These are phyloP conservation scores for Suncus etruscus DNA, from an alignment of 2,113 vertebrate genomes.

Conservation along the genomic window DNA sequence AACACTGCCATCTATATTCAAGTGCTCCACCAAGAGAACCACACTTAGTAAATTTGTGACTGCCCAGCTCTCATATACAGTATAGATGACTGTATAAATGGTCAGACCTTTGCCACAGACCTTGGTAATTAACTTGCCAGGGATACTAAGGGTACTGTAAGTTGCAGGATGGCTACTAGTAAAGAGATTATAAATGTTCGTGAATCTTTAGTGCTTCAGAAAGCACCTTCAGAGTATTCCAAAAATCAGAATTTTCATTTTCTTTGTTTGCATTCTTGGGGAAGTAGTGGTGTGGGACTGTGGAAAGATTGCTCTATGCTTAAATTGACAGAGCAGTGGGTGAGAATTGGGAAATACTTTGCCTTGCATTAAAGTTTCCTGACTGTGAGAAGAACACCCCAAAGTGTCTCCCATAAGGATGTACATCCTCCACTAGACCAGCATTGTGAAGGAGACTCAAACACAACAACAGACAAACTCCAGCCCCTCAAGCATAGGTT, in stretches of 20 bases:
- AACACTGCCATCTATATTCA: neutral
- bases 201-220: neutral
- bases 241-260: neutral
- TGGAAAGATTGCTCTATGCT: neutral
- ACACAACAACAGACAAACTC: neutral
- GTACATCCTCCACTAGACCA: neutral
- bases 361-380: neutral
- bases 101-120: neutral
- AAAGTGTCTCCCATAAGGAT: neutral
- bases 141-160: rapidly evolving
- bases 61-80: too few relatives aligned
- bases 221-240: neutral
- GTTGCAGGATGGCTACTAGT: neutral
- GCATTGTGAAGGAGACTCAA: neutral
- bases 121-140: neutral
- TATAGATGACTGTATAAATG: too few relatives aligned
- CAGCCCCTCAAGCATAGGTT: neutral
- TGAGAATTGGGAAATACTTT: neutral
- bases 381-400: too few relatives aligned
- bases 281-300: too few relatives aligned
- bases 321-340: neutral
- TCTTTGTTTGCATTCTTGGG: neutral
- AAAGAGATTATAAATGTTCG: neutral
- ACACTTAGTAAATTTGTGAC: too few relatives aligned
- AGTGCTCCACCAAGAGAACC: rapidly evolving